Base-by-base conservation (phyloP, 1,140 invertebrate genomes). In the Eupeodes corollae region DNA sequence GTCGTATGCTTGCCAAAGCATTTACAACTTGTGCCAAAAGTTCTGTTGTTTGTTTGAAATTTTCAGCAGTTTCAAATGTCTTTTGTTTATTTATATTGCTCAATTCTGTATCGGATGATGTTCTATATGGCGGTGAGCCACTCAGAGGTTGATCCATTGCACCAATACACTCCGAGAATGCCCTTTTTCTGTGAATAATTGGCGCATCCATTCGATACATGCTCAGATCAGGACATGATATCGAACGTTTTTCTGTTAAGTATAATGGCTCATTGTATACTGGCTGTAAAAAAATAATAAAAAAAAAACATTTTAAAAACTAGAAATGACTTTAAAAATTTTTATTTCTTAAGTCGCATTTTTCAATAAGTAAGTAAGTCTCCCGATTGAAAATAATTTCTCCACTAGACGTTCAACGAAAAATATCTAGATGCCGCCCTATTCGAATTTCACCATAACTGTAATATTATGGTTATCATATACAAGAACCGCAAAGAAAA, bases 1-100 rank as follows among this genome's bases (percentile, higher is more conserved):
- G 69, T 15, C 76, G 73, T 34, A 80, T 76, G 10, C 75, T 79
- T 10, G 82, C 83, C 37, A 87, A 66, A 5, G 84, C 80, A 53
- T 82, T 83, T 0, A 86, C 83, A 18, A 87, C 75, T 62, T 82
- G 76, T 1, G 84, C 79, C 37, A 88, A 59, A 13, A 88, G 61
- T 54, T 84, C 82, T 0, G 78, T 80, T 1, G 83, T 83, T 56
- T 85, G 78, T 1, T 85, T 73, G 48, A 80, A 76, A 13, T 75
- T 74, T 52, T 70, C 73, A 41, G 68, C 74, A 49, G 52, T 69
- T 49, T 58, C 59, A 59, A 88, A 88, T 1, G 86, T 88, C 47
- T 79, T 81, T 46, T 79, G 79, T 55, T 82, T 81, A 55, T 89
- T 84, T 47, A 88, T 86, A 19, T 79, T 74, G 53, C 82, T 75